Percentiles rank a stretch among this genome's conserved stretches.
phyloP scores from a whole-genome alignment of 37 sponge, comb jelly and placozoan species.

The Trichoplax adhaerens region DNA sequence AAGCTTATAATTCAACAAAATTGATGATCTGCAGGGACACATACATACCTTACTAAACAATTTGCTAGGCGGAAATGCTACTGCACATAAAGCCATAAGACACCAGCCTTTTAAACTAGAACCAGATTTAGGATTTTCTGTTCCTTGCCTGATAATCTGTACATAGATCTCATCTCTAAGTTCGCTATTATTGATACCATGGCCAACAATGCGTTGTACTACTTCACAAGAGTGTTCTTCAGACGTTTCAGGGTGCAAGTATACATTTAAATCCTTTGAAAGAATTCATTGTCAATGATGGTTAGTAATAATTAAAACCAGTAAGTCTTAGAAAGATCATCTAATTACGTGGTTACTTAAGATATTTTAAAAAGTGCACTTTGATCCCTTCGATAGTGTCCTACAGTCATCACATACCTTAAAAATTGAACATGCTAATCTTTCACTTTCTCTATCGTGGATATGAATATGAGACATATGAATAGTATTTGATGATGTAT shows the following conservation, averaged over 20 bases:
- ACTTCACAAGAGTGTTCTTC: too few relatives aligned
- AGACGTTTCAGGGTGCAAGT: too few relatives aligned
- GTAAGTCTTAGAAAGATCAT: too few relatives aligned
- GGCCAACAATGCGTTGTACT: constrained; percentile 77
- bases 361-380: too few relatives aligned
- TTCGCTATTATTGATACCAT: constrained; percentile 77
- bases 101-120: constrained; percentile 56
- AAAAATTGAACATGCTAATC: constrained; percentile 82
- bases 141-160: constrained; percentile 76
- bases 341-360: too few relatives aligned
- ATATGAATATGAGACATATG: constrained; percentile 88
- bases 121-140: constrained; percentile 71
- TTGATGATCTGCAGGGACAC: background rate
- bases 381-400: too few relatives aligned
- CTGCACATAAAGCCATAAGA: constrained; percentile 58
- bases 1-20: too few relatives aligned
- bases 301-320: too few relatives aligned
- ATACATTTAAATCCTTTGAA: too few relatives aligned
- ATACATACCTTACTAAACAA: constrained; percentile 65
- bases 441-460: constrained; percentile 92
- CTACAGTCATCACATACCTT: constrained; percentile 11
- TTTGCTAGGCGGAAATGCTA: constrained; percentile 77
- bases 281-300: too few relatives aligned
- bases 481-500: constrained; percentile 35
- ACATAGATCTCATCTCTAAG: constrained; percentile 89